Conservation (phyloP, 2,797 vertebrate species). For the Propithecus deckenii region DNA sequence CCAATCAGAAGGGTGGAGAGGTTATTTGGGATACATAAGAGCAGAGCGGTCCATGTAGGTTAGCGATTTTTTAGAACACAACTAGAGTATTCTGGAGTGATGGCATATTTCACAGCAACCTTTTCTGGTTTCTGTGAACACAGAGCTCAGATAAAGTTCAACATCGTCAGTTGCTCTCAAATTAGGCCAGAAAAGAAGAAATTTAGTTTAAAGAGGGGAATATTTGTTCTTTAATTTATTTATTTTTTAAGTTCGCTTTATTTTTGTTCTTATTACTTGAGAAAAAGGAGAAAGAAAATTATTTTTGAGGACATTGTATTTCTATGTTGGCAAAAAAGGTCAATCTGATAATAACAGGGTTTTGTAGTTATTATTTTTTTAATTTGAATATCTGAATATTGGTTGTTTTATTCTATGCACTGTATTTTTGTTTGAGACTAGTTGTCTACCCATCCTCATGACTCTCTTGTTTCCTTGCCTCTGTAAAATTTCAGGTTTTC, state of each 20-base stretch:
- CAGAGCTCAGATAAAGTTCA: background rate
- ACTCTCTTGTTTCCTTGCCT: background rate
- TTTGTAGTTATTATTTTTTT: background rate
- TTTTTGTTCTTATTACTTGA: background rate
- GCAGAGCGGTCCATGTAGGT: background rate
- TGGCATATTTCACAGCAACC: background rate
- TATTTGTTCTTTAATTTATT: slow-evolving; percentile 1
- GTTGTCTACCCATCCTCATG: background rate
- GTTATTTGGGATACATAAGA: background rate
- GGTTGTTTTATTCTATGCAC: background rate
- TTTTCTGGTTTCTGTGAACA: slow-evolving; percentile 1
- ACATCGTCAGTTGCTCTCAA: background rate
- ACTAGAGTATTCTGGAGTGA: background rate
- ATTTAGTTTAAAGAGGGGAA: background rate
- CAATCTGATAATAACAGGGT: background rate
- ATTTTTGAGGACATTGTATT: background rate
- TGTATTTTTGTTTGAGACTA: background rate
- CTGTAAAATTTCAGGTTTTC: background rate
- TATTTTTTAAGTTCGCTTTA: background rate
- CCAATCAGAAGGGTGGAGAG: background rate
- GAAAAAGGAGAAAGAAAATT: background rate
- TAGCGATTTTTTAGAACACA: background rate
- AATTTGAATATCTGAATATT: background rate
- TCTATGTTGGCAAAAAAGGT: background rate
- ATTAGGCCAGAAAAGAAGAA: background rate